Conservation (phyloP, 2,888 invertebrate species). For the Amaurobius ferox region DNA sequence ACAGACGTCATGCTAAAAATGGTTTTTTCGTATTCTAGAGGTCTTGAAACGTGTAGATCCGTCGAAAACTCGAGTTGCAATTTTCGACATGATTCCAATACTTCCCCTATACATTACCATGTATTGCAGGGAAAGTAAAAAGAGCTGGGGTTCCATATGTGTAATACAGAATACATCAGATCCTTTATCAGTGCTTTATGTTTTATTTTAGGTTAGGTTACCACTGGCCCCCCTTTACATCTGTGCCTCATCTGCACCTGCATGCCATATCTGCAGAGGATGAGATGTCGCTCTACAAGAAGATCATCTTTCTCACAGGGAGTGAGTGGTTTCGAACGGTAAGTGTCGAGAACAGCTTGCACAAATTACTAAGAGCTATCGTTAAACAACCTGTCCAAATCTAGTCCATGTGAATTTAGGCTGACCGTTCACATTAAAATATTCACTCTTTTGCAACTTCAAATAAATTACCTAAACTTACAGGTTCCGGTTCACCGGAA, state of each 20-base stretch:
- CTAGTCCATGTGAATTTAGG: neutral
- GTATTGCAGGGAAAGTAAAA: too few species aligned
- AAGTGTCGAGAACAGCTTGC: neutral
- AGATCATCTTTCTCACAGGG: conserved; percentile 60
- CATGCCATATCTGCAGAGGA: conserved; percentile 89
- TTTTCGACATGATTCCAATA: too few species aligned
- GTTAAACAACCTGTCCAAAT: neutral
- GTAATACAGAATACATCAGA: too few species aligned
- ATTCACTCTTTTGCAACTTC: neutral
- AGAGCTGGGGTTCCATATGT: too few species aligned
- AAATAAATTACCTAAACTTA: neutral
- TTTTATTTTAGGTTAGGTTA: conserved; percentile 83
- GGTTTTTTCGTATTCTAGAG: too few species aligned
- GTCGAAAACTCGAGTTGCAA: too few species aligned
- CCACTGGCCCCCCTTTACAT: conserved; percentile 93
- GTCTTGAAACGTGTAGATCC: too few species aligned
- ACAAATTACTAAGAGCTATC: neutral
- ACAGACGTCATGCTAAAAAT: too few species aligned
- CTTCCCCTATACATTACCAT: too few species aligned
- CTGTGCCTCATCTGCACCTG: conserved; percentile 88
- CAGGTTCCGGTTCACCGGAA: neutral
- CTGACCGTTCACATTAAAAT: neutral
- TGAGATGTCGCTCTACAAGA: conserved; percentile 81
- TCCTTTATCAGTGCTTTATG: too few species aligned
- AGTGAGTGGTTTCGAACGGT: conserved; percentile 73